phyloP scores from a whole-genome alignment of 2,113 vertebrate genomes.

The Pogonocichla stellata region DNA sequence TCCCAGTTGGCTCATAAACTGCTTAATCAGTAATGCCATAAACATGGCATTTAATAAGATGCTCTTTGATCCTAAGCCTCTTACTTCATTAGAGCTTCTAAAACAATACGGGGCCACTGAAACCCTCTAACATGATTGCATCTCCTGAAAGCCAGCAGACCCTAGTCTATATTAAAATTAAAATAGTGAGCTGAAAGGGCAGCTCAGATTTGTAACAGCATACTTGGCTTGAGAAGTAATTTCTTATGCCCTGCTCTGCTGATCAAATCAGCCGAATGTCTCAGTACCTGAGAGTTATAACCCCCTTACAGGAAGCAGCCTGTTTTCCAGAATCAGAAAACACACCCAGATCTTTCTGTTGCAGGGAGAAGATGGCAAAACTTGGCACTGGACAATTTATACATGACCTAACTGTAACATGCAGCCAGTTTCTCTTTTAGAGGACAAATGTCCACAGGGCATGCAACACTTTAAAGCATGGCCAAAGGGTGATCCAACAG shows the following conservation, averaged over 20 bases:
- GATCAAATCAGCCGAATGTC: conserved; percentile 21
- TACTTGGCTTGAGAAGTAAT: conserved; percentile 30
- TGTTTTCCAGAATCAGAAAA: background rate
- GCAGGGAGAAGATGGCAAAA: background rate
- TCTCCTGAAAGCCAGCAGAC: conserved; percentile 13
- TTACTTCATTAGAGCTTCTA: background rate
- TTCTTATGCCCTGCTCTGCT: conserved; percentile 40
- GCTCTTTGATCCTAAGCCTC: conserved; percentile 45
- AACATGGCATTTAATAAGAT: conserved; percentile 20
- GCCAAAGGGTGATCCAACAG: background rate
- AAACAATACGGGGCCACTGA: conserved; percentile 31
- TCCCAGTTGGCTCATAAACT: background rate
- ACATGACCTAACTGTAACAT: background rate
- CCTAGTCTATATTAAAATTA: background rate
- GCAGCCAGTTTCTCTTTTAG: background rate
- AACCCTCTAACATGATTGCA: conserved; percentile 31
- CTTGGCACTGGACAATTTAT: background rate
- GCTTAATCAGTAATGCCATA: conserved; percentile 36
- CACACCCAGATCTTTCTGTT: background rate
- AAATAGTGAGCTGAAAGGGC: conserved; percentile 34
- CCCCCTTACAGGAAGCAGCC: conserved; percentile 10
- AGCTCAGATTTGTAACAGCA: conserved; percentile 8
- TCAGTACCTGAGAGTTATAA: background rate
- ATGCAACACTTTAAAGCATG: background rate
- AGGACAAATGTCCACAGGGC: background rate